Base-by-base conservation (phyloP, 2,888 invertebrate species). In the Pterostichus niger region DNA sequence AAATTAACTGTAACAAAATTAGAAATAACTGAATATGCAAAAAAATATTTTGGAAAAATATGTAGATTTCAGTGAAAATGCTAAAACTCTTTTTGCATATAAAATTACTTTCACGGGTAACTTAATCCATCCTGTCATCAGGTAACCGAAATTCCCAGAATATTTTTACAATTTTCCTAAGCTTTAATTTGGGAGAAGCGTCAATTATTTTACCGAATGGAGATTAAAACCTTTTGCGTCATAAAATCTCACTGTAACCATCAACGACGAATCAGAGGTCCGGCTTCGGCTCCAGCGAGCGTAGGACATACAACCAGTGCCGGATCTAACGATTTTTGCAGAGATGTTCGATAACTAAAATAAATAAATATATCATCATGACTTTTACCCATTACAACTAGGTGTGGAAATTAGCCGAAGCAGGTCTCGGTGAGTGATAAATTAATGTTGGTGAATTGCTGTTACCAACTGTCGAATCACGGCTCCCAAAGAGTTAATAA, bases 191-290 rank as follows among this genome's bases (percentile, higher is more conserved):
- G 68, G 64, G 40, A 71, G 17, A 71, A 44, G 68, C 40, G 68
- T 71, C 17, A 44, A 71, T 44, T 44, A 71, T 71, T 71, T 71
- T 17, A 71, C 44, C 13, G 44, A 40, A 15, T 17, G 17, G 68
- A 71, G 68, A 71, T 71, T 71, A 71, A 64, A 71, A 71, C 68
- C 68, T 71, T 71, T 71, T 71, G 68, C 68, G 68, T 71, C 68
- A 71, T 71, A 71, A 71, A 71, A 71, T 71, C 44, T 44, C 68
- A 71, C 15, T 71, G 68, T 71, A 44, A 6, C 68, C 68, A 31
- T 44, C 68, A 46, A 15, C 24, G 56, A 2, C 56, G 17, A 56
- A 44, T 40, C 46, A 71, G 68, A 44, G 40, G 17, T 11, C 13
- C 15, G 40, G 44, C 17, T n/a, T 13, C 52, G 13, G 52, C 52